phyloP scores from a whole-genome alignment of 1,140 invertebrate species.

The Drosophila subpulchrella region DNA sequence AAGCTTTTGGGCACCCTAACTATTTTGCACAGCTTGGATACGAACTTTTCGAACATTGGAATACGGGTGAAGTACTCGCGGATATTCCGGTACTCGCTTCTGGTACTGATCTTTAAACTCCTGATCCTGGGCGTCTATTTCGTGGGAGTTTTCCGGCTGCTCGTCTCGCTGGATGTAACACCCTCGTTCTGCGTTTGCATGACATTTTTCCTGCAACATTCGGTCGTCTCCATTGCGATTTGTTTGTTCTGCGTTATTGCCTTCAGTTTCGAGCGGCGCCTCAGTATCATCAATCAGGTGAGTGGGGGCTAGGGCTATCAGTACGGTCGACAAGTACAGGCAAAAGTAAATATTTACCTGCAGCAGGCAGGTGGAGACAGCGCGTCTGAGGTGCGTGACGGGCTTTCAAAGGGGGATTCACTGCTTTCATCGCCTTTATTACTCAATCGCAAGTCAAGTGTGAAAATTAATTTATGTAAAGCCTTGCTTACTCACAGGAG shows the following conservation, averaged over 20 bases:
- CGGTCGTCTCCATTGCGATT: slow-evolving; percentile 73
- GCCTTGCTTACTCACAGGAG: background rate
- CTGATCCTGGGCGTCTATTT: slow-evolving; percentile 70
- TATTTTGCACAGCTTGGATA: slow-evolving; percentile 62
- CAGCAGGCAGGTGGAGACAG: slow-evolving; percentile 7
- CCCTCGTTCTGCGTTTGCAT: slow-evolving; percentile 74
- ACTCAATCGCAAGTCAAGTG: slow-evolving; percentile 38
- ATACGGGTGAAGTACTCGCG: slow-evolving; percentile 67
- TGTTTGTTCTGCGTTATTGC: slow-evolving; percentile 77
- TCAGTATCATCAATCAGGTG: slow-evolving; percentile 77
- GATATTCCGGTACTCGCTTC: slow-evolving; percentile 66
- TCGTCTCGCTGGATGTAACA: slow-evolving; percentile 66
- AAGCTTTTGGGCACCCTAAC: slow-evolving; percentile 61
- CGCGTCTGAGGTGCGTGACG: slow-evolving; percentile 1
- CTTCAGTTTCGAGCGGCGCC: slow-evolving; percentile 70
- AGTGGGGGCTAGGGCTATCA: slow-evolving; percentile 20
- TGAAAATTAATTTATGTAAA: slow-evolving; percentile 57
- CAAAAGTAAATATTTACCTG: slow-evolving; percentile 38
- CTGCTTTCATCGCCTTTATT: slow-evolving; percentile 1
- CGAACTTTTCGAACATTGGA: slow-evolving; percentile 63
- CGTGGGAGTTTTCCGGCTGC: slow-evolving; percentile 67
- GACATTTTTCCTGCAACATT: slow-evolving; percentile 76
- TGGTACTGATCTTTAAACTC: slow-evolving; percentile 66
- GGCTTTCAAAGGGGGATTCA: background rate
- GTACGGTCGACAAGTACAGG: background rate